Base-by-base conservation (phyloP, 2,113 vertebrate species). In the Rhinolophus sinicus region DNA sequence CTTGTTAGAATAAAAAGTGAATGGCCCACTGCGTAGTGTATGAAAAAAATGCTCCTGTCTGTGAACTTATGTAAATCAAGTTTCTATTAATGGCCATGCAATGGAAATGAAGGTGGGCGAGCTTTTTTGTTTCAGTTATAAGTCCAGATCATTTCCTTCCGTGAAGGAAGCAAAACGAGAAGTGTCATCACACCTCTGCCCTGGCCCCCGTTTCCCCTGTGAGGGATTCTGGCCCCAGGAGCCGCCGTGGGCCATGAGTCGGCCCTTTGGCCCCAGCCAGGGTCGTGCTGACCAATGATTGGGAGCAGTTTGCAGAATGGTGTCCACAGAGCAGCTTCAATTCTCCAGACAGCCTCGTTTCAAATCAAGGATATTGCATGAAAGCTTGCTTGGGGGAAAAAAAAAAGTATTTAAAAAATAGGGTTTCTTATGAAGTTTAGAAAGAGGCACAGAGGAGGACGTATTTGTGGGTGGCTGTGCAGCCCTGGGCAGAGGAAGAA, bases 51-150 rank as follows among this genome's bases (percentile, higher is more conserved):
- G 15, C 21, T 56, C n/a, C 47, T 13, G 15, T 50, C 76, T 14
- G 67, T 26, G 38, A 67, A 8, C 26, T 3, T 35, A 94, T 87
- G 97, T 87, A 97, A 97, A 97, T 77, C 40, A 8, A 4, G 44
- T 38, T 87, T 67, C 96, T 97, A 76, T 95, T 87, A 73, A 50
- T 0, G 38, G 70, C 88, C 26, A 0, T 1, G 13, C 65, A 16
- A 82, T 40, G 92, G 30, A 96, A 88, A 91, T 38, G 38, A 83
- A 47, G 44, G 21, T 4, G 3, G 44, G 21, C 52, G 5, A 8
- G 40, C 6, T 67, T 50, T 84, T 77, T 26, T 78, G 76, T 88
- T 76, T 24, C 28, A 50, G 92, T 56, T 82, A 8, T 16, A 24
- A 60, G 33, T 90, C 19, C 26, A 64, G 58, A 28, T 40, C 65